Base-by-base conservation (phyloP, 30 jellyfish, hydroid and myxozoan species). In the Hydractinia symbiolongicarpus region DNA sequence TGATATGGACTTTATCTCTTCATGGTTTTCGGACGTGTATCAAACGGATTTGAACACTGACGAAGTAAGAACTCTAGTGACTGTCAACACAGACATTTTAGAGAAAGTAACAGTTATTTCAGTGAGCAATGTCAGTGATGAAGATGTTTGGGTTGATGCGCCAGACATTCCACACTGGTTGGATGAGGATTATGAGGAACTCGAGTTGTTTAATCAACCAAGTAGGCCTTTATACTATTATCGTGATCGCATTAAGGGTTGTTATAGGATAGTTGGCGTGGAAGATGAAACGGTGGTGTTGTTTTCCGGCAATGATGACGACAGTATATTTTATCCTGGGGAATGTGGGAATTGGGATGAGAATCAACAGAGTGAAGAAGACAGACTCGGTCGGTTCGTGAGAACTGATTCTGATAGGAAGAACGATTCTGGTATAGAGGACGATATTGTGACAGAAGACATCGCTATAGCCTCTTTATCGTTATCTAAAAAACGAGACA, bases 151-250 rank as follows among this genome's bases (percentile, higher is more conserved):
- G 99, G 96, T 77, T 49, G 99, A 94, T 78, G 99, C 99, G 8
- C 95, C 91, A 75, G 96, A 93, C 78, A 85, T 94, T 8, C 99
- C 99, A 6, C 99, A 94, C 64, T 94, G 99, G 99, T 87, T 94
- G 1, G 99, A 94, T 70, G 87, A 79, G 6, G 87, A 79, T 52
- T 91, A 83, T 21, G 78, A 81, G 50, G 96, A 94, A 49, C 93
- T 89, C 67, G 95, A 88, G 51, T 52, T 94, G 53, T 94, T 94
- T 79, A 84, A 73, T 54, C 95, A 88, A 51, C 99, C 99, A 1
- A 95, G 95, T 74, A 82, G 94, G 30, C 99, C 99, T 4, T 83
- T 94, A 19, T 94, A 94, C 86, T 94, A 94, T 73, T 94, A 94
- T 72, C 86, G 99, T 6, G 99, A 94, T 83, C 90, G 99, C 53